phyloP scores from a whole-genome alignment of 2,888 invertebrate genomes.

The Zootermopsis nevadensis region DNA sequence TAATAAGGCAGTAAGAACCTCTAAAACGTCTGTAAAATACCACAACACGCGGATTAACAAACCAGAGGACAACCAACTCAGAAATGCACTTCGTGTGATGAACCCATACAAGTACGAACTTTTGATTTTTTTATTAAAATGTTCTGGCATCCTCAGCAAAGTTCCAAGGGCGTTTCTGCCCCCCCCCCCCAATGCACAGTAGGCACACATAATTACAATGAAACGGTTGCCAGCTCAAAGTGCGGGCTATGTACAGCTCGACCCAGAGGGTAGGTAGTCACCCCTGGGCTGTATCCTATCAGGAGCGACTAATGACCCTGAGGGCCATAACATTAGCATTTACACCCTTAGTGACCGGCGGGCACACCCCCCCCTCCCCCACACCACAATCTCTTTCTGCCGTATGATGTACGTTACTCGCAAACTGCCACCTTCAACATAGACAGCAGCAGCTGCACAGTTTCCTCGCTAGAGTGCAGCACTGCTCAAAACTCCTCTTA shows the following conservation, averaged over 20 bases:
- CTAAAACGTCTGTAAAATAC: too few species aligned
- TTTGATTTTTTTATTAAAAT: too few species aligned
- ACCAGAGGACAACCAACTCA: too few species aligned
- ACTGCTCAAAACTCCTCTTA: slow-evolving; percentile 8
- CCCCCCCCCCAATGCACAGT: too few species aligned
- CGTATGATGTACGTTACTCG: slow-evolving; percentile 23
- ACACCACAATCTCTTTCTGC: not conserved
- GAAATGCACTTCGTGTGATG: too few species aligned
- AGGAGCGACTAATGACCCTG: slow-evolving; percentile 7
- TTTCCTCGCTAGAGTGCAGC: slow-evolving; percentile 26
- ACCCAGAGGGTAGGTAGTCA: slow-evolving; percentile 2
- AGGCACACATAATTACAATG: too few species aligned
- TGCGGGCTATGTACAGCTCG: not conserved
- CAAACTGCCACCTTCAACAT: slow-evolving; percentile 24
- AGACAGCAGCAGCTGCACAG: slow-evolving; percentile 25
- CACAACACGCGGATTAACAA: too few species aligned
- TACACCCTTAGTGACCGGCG: slow-evolving; percentile 30
- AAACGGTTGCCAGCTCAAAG: not conserved
- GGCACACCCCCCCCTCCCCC: not conserved
- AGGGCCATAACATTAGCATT: slow-evolving; percentile 38
- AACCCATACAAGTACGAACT: too few species aligned
- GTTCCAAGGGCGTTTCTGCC: too few species aligned
- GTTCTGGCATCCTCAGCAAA: too few species aligned
- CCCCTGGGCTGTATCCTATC: slow-evolving; percentile 16
- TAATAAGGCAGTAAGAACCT: too few species aligned